Conservation (phyloP, 2,113 vertebrate genomes). For the Eubucco bourcierii region DNA sequence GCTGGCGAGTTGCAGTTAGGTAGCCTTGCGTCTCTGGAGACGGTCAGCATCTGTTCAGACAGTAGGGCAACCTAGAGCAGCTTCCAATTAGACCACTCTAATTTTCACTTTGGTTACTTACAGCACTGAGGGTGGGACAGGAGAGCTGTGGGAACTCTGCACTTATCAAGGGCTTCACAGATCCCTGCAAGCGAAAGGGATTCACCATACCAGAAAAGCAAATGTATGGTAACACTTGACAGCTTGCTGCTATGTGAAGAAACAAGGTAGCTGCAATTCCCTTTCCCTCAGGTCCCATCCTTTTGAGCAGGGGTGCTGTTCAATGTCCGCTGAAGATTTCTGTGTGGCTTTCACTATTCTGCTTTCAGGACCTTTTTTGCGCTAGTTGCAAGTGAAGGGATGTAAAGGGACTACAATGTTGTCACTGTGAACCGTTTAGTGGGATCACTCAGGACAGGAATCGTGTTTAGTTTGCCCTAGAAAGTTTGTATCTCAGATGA, state of each 20-base stretch:
- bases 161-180: not conserved
- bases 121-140: not conserved
- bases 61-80: not conserved
- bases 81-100: not conserved
- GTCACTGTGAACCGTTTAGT: not conserved
- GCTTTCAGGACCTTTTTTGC: not conserved
- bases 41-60: not conserved
- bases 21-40: not conserved
- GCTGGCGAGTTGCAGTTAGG: not conserved
- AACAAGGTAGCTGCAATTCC: not conserved
- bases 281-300: not conserved
- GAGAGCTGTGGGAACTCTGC: not conserved
- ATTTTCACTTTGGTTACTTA: not conserved
- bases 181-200: not conserved
- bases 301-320: not conserved
- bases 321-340: not conserved
- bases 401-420: not conserved
- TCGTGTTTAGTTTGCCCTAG: not conserved
- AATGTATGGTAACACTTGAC: rapidly evolving
- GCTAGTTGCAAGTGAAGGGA: not conserved
- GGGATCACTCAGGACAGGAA: not conserved
- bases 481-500: not conserved
- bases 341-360: not conserved
- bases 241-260: not conserved
- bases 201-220: not conserved